phyloP scores from a whole-genome alignment of 2,113 vertebrate genomes.

The Cyprinodon tularosa region DNA sequence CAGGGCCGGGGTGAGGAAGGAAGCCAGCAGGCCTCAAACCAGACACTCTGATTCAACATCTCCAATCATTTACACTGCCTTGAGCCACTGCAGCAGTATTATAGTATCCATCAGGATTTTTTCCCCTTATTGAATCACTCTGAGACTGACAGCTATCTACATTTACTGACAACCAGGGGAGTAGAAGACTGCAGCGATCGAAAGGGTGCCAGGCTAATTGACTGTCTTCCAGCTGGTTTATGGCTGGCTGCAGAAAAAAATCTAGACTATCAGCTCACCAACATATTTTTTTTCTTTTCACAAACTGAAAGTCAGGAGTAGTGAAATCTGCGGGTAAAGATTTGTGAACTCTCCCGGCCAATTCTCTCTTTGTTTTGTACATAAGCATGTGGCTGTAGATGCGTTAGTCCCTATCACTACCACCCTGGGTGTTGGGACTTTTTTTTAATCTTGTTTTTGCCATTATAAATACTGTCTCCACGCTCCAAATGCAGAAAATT shows the following conservation, averaged over 20 bases:
- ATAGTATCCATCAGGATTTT: constrained; percentile 42
- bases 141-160: constrained; percentile 77
- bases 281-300: constrained; percentile 31
- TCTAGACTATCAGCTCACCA: constrained; percentile 14
- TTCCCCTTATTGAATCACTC: constrained; percentile 35
- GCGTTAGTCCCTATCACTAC: constrained; percentile 22
- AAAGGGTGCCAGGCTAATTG: constrained; percentile 66
- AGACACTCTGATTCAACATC: constrained; percentile 57
- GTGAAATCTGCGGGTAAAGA: constrained; percentile 34
- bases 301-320: constrained; percentile 36
- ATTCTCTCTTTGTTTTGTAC: constrained; percentile 41
- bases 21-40: constrained; percentile 54
- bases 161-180: constrained; percentile 69
- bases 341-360: constrained; percentile 5
- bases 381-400: constrained; percentile 38
- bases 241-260: constrained; percentile 52
- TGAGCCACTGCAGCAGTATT: constrained; percentile 51
- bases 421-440: constrained; percentile 25
- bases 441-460: constrained; percentile 6
- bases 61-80: constrained; percentile 58
- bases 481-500: constrained; percentile 50
- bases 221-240: constrained; percentile 66
- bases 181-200: constrained; percentile 44
- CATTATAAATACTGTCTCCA: constrained; percentile 46
- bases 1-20: constrained; percentile 24